Evolutionary conservation across 2,888 invertebrate genomes (phyloP), one percentile per base, ranked within the genome.

Genomic region (Itoplectis maculator): DNA sequence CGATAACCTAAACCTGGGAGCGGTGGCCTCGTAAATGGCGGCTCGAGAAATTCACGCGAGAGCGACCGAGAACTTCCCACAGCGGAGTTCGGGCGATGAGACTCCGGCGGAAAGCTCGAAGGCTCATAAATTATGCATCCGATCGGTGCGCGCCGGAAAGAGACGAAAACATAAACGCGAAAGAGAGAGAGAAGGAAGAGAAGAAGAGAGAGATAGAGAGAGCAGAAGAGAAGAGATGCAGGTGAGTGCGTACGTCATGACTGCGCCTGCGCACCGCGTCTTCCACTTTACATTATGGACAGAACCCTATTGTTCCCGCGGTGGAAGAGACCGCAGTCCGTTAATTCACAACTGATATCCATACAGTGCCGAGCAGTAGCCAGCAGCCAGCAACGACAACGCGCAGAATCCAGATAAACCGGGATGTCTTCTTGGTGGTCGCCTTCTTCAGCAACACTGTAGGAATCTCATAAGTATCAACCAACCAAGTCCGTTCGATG

Each of bases 301-400:
- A 63, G 69, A 51, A 49, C 66, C 29, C 84, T 82, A 85, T 85
- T 85, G 85, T 85, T 79, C 81, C 59, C 61, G 18, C 45, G 47
- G 40, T 56, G 77, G 78, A 61, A 49, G 61, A 56, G 61, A 56
- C 35, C 63, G 59, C 54, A 74, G 81, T 79, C 73, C 66, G 70
- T 85, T 84, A 82, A 85, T 84, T 49, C 79, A 79, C 45, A 65
- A 23, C 65, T 80, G 74, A 83, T 82, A 74, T 78, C 77, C 80
- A 66, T 70, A 82, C 74, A 79, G 72, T 73, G 72, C 54, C 15
- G 23, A 20, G 35, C 29, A 18, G 37, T 35, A 35, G 49, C 9
- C 42, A 35, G 49, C 9, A 54, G 42, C 63, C 63, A 0, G 42
- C 63, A 51, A 0, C 20, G 8, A 70, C 63, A 59, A 13, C 37